Conservation (phyloP, 2,113 vertebrate species). For the Pomatostomus ruficeps region DNA sequence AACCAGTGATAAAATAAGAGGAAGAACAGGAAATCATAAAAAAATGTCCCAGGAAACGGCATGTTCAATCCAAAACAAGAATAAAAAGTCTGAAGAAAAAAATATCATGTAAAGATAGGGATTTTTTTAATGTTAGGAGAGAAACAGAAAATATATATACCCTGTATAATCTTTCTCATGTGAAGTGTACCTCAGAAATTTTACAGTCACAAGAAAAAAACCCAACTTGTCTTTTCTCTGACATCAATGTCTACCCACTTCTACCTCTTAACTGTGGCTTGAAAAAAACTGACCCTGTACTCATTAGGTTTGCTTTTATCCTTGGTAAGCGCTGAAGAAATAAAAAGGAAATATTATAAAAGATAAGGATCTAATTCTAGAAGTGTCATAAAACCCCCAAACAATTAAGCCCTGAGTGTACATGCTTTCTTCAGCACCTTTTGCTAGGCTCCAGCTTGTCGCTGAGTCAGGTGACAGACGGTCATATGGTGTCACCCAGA, state of each 20-base stretch:
- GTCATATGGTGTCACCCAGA: slow-evolving; percentile 18
- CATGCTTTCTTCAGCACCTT: slow-evolving; percentile 39
- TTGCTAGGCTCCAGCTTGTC: slow-evolving; percentile 27
- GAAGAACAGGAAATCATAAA: background rate
- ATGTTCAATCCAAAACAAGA: background rate
- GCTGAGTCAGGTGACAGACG: slow-evolving; percentile 15
- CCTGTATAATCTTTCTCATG: background rate
- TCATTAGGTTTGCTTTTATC: background rate
- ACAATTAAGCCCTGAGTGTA: background rate
- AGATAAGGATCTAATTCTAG: background rate
- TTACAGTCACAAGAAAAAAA: background rate
- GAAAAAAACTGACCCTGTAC: background rate
- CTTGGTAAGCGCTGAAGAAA: background rate
- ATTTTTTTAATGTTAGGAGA: background rate
- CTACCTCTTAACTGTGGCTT: background rate
- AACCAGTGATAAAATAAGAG: background rate
- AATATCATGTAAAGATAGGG: background rate
- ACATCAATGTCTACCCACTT: background rate
- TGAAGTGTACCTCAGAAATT: background rate
- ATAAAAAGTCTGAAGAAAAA: background rate
- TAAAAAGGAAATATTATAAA: background rate
- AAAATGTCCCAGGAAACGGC: background rate
- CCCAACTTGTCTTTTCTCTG: background rate
- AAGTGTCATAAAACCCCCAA: background rate
- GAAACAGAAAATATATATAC: background rate